These are phyloP conservation scores for Drosophila lacertosa DNA, from an alignment of 1,140 invertebrate species.

Conservation along the genomic window DNA sequence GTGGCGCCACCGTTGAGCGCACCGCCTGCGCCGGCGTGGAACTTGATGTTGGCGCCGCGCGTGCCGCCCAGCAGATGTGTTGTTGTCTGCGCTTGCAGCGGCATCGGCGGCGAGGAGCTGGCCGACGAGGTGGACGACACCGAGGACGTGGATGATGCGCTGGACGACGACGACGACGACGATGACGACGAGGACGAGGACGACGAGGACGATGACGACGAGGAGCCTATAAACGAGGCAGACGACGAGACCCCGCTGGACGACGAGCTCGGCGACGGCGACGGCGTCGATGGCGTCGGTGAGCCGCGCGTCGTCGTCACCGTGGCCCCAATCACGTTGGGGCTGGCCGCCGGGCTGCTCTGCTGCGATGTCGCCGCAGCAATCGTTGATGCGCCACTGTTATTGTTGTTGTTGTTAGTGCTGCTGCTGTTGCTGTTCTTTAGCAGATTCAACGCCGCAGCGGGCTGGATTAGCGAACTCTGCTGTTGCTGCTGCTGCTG, in stretches of 20 bases:
- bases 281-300: constrained; percentile 80
- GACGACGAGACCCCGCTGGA: constrained; percentile 79
- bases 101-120: constrained; percentile 54
- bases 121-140: constrained; percentile 58
- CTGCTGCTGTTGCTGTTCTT: constrained; percentile 10
- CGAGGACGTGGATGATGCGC: constrained; percentile 52
- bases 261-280: constrained; percentile 77
- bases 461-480: constrained; percentile 4
- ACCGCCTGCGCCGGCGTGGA: constrained; percentile 46
- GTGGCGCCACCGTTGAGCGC: constrained; percentile 45
- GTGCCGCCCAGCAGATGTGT: constrained; percentile 51
- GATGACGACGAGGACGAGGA: constrained; percentile 59
- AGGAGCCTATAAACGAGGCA: constrained; percentile 69
- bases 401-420: constrained; percentile 33
- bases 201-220: constrained; percentile 45
- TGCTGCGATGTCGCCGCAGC: constrained; percentile 27
- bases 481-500: no score
- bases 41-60: constrained; percentile 65
- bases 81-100: constrained; percentile 25
- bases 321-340: constrained; percentile 35
- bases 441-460: constrained; percentile 13
- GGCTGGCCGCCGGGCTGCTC: constrained; percentile 61
- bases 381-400: constrained; percentile 13
- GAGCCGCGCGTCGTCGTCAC: constrained; percentile 69
- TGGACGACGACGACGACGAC: constrained; percentile 47